Percentiles rank a stretch among this genome's conserved stretches.
These are phyloP conservation scores for Daboia siamensis DNA, from an alignment of 2,113 vertebrate genomes.

Conservation along the genomic window DNA sequence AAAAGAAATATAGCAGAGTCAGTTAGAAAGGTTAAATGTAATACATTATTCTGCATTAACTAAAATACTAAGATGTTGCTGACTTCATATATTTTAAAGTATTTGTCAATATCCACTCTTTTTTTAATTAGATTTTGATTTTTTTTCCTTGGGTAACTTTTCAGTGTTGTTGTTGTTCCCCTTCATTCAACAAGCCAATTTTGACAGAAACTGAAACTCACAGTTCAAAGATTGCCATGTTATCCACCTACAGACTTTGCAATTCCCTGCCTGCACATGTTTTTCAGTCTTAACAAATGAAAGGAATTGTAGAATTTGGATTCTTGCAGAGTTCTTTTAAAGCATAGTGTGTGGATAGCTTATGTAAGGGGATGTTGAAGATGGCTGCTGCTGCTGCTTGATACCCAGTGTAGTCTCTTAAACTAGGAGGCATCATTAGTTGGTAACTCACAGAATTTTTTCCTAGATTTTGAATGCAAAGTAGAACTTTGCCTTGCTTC, in stretches of 20 bases:
- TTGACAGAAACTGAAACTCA: not conserved
- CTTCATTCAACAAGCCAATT: not conserved
- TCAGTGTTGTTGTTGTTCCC: not conserved
- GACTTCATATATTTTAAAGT: no score
- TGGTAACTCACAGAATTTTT: not conserved
- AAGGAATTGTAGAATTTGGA: not conserved
- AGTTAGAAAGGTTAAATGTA: no score
- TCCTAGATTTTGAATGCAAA: not conserved
- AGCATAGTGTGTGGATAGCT: not conserved
- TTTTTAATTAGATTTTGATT: no score
- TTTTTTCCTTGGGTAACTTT: no score
- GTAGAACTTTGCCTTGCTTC: not conserved
- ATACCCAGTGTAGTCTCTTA: not conserved
- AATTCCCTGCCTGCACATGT: not conserved
- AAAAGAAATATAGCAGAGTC: no score
- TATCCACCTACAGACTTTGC: not conserved
- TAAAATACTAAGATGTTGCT: no score
- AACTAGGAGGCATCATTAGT: not conserved
- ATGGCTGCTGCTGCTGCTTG: no score
- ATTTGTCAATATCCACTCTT: no score
- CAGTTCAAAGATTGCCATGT: not conserved
- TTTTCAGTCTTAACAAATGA: not conserved
- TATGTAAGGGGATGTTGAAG: not conserved
- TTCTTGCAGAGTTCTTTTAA: not conserved
- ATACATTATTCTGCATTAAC: no score